Evolutionary conservation across 2,797 vertebrate genomes (phyloP), one percentile per base, ranked within the genome.

Genomic region (Pseudomugil tenellus): DNA sequence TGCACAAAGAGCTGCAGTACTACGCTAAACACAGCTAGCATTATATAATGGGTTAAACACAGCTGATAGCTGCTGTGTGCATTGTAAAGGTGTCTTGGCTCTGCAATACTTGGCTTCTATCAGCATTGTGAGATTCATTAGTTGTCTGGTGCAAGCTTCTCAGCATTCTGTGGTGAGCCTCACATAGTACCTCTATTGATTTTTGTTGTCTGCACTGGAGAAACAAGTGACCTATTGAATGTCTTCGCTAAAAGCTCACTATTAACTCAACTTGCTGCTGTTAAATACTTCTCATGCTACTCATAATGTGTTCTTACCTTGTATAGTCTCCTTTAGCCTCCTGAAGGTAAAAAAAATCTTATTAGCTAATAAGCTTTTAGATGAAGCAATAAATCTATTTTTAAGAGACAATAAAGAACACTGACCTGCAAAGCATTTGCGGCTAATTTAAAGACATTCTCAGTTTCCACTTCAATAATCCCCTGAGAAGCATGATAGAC

Each of bases 291-390:
- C 56, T 76, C 58, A 68, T 43, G 26, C 35, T 49, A 62, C 68
- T 74, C 61, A 70, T 70, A 3, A 77, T 67, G 68, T 51, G 69
- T 55, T 58, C 92, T 91, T 84, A 94, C 95, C 94, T 94, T 29
- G 85, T 90, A 74, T 93, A 97, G 94, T 99, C 96, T 60, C 97
- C 97, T 89, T 98, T 98, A 56, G 96, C 95, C 92, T 99, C 97
- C 98, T 99, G 88, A 88, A 82, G 79, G 92, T 69, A 66, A 70
- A 67, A 61, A 58, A 53, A 2, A 29, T 29, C 4, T 56, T 26
- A 68, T 86, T 69, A 85, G 57, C 62, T 76, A 8, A 46, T 29
- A 61, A 39, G 26, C 29, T 62, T 58, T 72, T 1, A 74, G n/a
- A 73, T 57, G 51, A 43, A 51, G 34, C 19, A 28, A 64, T 78